These are phyloP conservation scores for Apodemia mormo DNA, from an alignment of 2,888 invertebrate species.

Conservation along the genomic window DNA sequence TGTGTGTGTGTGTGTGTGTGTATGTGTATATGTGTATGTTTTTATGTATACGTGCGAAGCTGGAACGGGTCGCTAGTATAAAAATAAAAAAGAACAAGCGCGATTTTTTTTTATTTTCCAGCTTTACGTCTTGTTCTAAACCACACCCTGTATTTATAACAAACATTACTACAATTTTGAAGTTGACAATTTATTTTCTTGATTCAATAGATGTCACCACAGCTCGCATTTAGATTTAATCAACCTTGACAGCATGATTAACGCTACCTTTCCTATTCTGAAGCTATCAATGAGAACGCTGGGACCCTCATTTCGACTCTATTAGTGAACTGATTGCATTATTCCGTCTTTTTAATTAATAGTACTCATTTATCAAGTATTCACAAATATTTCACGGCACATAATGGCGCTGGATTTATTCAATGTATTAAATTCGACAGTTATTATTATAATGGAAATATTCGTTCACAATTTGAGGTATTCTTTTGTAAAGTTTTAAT, in stretches of 20 bases:
- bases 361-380: slow-evolving; percentile 22
- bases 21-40: no score
- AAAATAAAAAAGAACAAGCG: no score
- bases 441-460: background rate
- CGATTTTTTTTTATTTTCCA: no score
- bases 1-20: no score
- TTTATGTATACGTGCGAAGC: no score
- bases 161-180: slow-evolving; percentile 70
- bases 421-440: background rate
- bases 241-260: slow-evolving; percentile 71
- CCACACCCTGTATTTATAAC: slow-evolving; percentile 57
- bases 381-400: slow-evolving; percentile 17
- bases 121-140: background rate
- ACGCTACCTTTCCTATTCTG: slow-evolving; percentile 63
- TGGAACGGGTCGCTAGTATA: no score
- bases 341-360: slow-evolving; percentile 30
- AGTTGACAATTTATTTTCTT: slow-evolving; percentile 70
- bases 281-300: slow-evolving; percentile 56
- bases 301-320: slow-evolving; percentile 49
- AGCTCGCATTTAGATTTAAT: slow-evolving; percentile 74
- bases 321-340: slow-evolving; percentile 45
- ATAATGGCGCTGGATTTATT: slow-evolving; percentile 17
- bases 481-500: background rate
- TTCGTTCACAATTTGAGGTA: background rate
- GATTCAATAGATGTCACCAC: slow-evolving; percentile 66